A percentile compares a stretch with the other conserved stretches of the same genome.
phyloP scores from a whole-genome alignment of 2,113 vertebrate genomes.

The Corythornis vintsioides region DNA sequence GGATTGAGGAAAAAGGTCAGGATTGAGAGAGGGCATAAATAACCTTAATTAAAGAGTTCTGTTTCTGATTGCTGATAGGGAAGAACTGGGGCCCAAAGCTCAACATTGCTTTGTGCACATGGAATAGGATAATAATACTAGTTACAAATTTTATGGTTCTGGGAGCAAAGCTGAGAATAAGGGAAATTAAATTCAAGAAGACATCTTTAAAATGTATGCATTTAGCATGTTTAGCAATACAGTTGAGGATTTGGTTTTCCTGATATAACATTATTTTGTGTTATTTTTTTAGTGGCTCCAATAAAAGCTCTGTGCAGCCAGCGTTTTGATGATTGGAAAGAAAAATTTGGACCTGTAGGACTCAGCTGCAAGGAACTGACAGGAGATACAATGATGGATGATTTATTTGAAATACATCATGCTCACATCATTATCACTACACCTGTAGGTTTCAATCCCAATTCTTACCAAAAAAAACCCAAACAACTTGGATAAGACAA shows the following conservation, averaged over 20 bases:
- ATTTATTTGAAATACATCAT: conserved; percentile 96
- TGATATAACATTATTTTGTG: not conserved
- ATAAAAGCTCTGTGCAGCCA: conserved; percentile 98
- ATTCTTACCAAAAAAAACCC: not conserved
- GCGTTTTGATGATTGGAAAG: conserved; percentile 92
- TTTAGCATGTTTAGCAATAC: not conserved
- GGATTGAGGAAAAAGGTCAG: not conserved
- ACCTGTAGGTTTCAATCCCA: conserved; percentile 82
- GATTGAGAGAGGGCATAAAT: not conserved
- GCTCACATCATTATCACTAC: conserved; percentile 96
- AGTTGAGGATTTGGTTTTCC: not conserved
- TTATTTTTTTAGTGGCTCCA: conserved; percentile 88
- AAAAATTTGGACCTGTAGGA: conserved; percentile 93
- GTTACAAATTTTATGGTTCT: not conserved
- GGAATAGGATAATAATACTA: not conserved
- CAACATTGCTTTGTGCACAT: not conserved
- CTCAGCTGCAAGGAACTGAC: conserved; percentile 95
- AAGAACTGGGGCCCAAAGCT: not conserved
- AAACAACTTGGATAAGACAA: not conserved
- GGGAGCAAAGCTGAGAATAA: not conserved
- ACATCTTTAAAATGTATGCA: not conserved
- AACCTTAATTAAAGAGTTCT: not conserved
- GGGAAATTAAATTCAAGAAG: not conserved
- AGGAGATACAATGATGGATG: conserved; percentile 94
- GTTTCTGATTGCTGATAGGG: not conserved